Percentiles rank a stretch among this genome's conserved stretches.
Conservation (phyloP, 1,140 invertebrate genomes). For the Nasonia giraulti region DNA sequence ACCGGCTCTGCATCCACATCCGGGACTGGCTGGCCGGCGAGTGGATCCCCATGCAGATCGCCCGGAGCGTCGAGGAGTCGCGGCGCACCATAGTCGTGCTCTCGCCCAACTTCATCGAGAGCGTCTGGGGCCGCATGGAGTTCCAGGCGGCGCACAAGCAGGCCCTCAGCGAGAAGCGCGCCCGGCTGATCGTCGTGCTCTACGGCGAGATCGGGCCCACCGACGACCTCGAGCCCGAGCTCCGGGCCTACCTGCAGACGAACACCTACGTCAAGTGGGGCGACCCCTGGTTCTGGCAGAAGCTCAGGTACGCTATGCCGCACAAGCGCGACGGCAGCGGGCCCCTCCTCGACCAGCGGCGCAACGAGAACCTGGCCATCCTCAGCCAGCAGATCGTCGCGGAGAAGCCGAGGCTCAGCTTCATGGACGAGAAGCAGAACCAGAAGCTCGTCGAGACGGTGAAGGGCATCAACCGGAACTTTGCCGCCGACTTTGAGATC, state of each 20-base stretch:
- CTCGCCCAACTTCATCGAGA: constrained; percentile 84
- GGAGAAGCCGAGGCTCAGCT: background rate
- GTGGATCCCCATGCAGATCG: constrained; percentile 84
- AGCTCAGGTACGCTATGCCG: constrained; percentile 50
- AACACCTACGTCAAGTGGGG: constrained; percentile 89
- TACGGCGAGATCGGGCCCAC: constrained; percentile 80
- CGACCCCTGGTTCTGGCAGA: constrained; percentile 80
- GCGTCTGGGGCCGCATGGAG: constrained; percentile 87
- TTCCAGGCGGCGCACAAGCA: constrained; percentile 84
- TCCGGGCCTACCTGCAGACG: constrained; percentile 82
- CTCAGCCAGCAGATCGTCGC: constrained; percentile 7
- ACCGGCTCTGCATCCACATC: constrained; percentile 83
- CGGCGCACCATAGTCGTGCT: constrained; percentile 85
- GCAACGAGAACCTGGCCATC: background rate
- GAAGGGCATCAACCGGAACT: constrained; percentile 54
- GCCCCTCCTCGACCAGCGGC: background rate
- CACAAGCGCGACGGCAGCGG: background rate
- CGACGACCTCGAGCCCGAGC: constrained; percentile 80
- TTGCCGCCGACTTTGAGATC: constrained; percentile 46
- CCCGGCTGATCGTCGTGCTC: constrained; percentile 84
- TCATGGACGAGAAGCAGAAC: constrained; percentile 32
- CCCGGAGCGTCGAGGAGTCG: constrained; percentile 82
- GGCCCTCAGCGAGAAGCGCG: constrained; percentile 80
- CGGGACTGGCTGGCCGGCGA: constrained; percentile 85
- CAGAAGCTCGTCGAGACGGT: constrained; percentile 43